Evolutionary conservation across 1,140 invertebrate species (phyloP).

Genomic region (Cryptotermes secundus): DNA sequence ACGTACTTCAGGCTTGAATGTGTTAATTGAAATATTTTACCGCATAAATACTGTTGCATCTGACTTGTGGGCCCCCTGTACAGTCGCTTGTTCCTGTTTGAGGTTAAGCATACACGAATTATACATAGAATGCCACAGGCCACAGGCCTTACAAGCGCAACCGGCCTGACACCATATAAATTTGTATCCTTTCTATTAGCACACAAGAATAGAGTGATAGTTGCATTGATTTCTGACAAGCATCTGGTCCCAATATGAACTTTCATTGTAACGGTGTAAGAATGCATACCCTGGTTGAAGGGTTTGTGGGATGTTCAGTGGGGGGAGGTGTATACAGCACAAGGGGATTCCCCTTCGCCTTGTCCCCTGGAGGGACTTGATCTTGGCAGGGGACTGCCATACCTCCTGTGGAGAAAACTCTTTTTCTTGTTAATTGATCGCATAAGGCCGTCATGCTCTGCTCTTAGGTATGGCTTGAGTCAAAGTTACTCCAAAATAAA

Average conservation of each 20-base stretch:
- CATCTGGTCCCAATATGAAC: not conserved
- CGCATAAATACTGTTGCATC: too few species aligned
- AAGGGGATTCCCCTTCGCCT: slow-evolving; percentile 2
- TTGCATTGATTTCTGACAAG: not conserved
- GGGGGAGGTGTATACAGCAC: not conserved
- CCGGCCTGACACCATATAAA: not conserved
- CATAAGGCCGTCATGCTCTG: not conserved
- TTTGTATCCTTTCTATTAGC: slow-evolving; percentile 9
- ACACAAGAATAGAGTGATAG: not conserved
- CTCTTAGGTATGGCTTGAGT: not conserved
- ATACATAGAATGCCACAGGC: not conserved
- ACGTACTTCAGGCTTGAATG: too few species aligned
- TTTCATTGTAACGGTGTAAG: not conserved
- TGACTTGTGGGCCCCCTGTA: not conserved
- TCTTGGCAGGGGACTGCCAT: not conserved
- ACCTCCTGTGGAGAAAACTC: not conserved
- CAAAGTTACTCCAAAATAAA: not conserved
- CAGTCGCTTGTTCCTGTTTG: not conserved
- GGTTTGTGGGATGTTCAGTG: not conserved
- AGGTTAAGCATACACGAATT: not conserved
- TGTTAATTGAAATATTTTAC: too few species aligned
- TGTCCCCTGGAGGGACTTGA: slow-evolving; percentile 7
- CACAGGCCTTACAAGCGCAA: not conserved
- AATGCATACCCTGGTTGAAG: not conserved
- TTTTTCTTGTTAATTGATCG: slow-evolving; percentile 20